Evolutionary conservation across 2,888 invertebrate species (phyloP), one percentile per base, ranked within the genome.

Genomic region (Brachyptera risi): DNA sequence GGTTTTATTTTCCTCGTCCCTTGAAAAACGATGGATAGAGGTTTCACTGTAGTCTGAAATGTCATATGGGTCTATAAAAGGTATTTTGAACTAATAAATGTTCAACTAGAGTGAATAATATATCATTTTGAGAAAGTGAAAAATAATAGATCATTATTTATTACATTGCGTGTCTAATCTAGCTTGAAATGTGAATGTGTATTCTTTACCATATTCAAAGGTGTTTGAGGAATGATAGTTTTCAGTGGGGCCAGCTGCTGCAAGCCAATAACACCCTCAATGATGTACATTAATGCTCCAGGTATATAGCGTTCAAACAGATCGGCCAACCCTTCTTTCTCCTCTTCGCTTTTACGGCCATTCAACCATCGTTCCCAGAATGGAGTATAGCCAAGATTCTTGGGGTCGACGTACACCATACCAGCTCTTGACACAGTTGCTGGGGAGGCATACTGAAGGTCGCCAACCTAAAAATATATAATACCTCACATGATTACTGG

Each of bases 351-450:
- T 78, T 2, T 78, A 77, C 66, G 83, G 80, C 7, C 74, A 72
- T 56, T 79, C 76, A 69, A 79, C 82, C 63, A 76, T 79, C 88
- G 84, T 61, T 89, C 81, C 92, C 95, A 94, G 75, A 83, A 94
- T 0, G 95, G 94, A 61, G 84, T 80, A 70, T 86, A 92, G 0
- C 93, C 91, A 64, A 96, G 79, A 75, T 92, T 92, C 76, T 93
- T 93, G 0, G 95, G 93, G 71, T 95, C 94, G 0, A 96, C 92
- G 70, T 87, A 96, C 9, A 96, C 93, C 93, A 96, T 94, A 31
- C 94, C 95, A 7, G 93, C 93, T 59, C 95, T 80, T 0, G 94
- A 94, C 2, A 96, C 92, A 0, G 93, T 95, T 0, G 95, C 94
- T 0, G 96, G 96, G 0, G 95, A 95, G 0, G 95, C 95, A 69